Percentiles rank a stretch among this genome's conserved stretches.
Conservation (phyloP, 2,113 vertebrate genomes). For the Platanista minor region DNA sequence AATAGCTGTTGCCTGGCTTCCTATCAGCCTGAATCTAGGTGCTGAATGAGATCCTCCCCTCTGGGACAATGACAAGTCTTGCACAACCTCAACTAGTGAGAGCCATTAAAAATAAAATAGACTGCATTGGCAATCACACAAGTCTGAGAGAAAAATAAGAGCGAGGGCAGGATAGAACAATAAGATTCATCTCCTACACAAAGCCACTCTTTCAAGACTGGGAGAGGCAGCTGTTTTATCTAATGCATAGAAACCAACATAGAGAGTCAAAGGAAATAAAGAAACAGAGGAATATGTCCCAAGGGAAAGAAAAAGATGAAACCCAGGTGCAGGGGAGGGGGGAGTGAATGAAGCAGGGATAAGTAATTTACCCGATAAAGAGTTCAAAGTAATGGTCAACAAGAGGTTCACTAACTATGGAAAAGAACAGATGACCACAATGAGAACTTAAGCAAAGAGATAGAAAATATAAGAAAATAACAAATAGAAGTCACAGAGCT, state of each 20-base stretch:
- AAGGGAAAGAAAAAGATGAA: background rate
- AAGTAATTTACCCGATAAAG: background rate
- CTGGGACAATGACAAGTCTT: background rate
- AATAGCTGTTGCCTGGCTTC: background rate
- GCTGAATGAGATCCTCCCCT: background rate
- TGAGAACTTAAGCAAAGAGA: background rate
- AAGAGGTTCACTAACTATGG: background rate
- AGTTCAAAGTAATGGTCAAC: background rate
- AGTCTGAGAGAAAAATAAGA: background rate
- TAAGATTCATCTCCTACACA: background rate
- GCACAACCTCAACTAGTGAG: background rate
- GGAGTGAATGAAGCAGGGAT: background rate
- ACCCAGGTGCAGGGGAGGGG: accelerated
- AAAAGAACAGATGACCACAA: background rate
- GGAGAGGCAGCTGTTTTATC: background rate
- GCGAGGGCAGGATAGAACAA: background rate
- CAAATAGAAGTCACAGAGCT: background rate
- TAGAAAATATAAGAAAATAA: background rate
- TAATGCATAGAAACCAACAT: background rate
- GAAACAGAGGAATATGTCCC: no score
- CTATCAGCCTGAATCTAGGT: background rate
- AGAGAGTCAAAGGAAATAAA: background rate
- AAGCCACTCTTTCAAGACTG: background rate
- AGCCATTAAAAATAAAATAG: background rate
- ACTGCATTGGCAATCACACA: background rate